Base-by-base conservation (phyloP, 2,888 invertebrate species). In the Zhengitettix transpicula region DNA sequence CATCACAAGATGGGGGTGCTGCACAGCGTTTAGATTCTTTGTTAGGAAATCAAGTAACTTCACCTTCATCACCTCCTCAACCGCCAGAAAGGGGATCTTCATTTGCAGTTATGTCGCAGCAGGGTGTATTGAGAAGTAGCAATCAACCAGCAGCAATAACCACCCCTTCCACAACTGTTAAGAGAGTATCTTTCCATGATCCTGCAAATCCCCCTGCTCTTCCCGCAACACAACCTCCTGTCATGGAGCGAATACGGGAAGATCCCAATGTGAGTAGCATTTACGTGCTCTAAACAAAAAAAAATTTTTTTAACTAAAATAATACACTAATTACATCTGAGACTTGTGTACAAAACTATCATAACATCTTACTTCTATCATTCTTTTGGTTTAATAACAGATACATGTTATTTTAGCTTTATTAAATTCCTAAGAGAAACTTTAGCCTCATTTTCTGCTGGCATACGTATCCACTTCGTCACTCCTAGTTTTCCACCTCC, bases 81-180 rank as follows among this genome's bases (percentile, higher is more conserved):
- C 91, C 92, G 28, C 93, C 93, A 3, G 89, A 91, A 72, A 81
- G 93, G 63, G 90, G 89, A 61, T 91, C 91, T 40, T 92, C 92
- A 52, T 94, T 89, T 72, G 83, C 88, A 7, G 83, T 89, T 41
- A 89, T 91, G 88, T 84, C 83, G 10, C 87, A 86, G 67, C 73
- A 78, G 71, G 74, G 77, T 70, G 76, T 75, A 63, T 67, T 76
- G 65, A 67, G 75, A 59, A 61, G 67, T 67, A 55, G 66, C 68
- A 55, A 69, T 68, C 59, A 67, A 67, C 40, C 42, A 14, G 40
- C 55, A 15, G 42, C 59, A 17, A 41, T 11, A 16, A 55, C 60
- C 9, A 57, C 64, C 1, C 52, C 62, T 42, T 40, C 73, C 12
- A 72, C 72, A 1, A 72, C 75, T 10, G 72, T 73, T 68, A 87